phyloP scores from a whole-genome alignment of 2,888 invertebrate species.

The Plusia festucae region DNA sequence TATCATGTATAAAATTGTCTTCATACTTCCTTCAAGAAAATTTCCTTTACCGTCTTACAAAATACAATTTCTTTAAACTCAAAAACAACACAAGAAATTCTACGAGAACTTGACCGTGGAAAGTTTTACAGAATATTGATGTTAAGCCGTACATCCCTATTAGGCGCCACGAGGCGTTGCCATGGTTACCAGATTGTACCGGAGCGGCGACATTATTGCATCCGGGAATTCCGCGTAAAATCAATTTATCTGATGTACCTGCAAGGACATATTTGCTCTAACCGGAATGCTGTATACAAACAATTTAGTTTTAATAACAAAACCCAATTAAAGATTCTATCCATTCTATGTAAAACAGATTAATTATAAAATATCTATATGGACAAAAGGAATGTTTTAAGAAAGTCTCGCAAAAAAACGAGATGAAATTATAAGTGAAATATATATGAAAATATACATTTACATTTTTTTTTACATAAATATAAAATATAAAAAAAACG shows the following conservation, averaged over 20 bases:
- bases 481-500: too few species aligned
- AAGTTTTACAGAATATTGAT: conserved; percentile 15
- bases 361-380: too few species aligned
- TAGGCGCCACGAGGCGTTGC: conserved; percentile 45
- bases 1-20: too few species aligned
- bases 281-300: conserved; percentile 10
- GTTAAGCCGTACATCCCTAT: conserved; percentile 28
- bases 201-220: conserved; percentile 39
- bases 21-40: not conserved
- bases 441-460: too few species aligned
- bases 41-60: not conserved
- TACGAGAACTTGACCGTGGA: conserved; percentile 36
- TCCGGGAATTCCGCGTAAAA: conserved; percentile 51
- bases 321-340: too few species aligned
- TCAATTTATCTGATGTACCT: conserved; percentile 27
- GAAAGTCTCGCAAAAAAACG: too few species aligned
- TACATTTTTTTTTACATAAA: too few species aligned
- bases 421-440: too few species aligned
- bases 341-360: too few species aligned
- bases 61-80: not conserved
- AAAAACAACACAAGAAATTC: not conserved
- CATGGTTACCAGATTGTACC: conserved; percentile 38
- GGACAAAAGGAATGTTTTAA: too few species aligned
- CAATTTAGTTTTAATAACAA: conserved; percentile 6
- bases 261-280: not conserved